Evolutionary conservation across 2,797 vertebrate species (phyloP), one percentile per base, ranked within the genome.

Genomic region (Botia almorhae): DNA sequence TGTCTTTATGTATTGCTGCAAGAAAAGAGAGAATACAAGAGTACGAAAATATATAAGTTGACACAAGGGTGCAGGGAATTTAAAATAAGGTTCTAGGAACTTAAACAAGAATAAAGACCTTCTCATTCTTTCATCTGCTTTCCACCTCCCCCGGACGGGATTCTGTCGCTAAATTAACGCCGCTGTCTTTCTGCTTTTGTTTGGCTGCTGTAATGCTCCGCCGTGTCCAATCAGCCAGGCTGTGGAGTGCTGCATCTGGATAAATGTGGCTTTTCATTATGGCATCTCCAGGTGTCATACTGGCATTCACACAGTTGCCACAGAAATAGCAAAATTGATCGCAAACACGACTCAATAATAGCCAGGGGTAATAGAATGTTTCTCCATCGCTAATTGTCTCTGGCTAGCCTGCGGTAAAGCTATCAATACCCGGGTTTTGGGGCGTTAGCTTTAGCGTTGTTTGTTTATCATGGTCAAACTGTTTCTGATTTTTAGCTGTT

Each of bases 221-320:
- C 76, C 78, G 12, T 76, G 80, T 81, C 81, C 82, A 81, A 85
- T 84, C 84, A 81, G 29, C 63, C 71, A 7, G 74, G 50, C 53
- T 23, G 74, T 26, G 63, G 51, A 64, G 78, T 63, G 81, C 78
- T 63, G 83, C 84, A 84, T 75, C 75, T 64, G 68, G 73, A 82
- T 75, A 82, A 77, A 85, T 85, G 65, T 29, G 74, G 79, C 83
- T 87, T 82, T 87, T 85, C 83, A 81, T 83, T 87, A 51, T 64
- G 73, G 64, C 48, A 53, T 82, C 78, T 84, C 75, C 83, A 84
- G 83, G 85, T 82, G 83, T 82, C 81, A 77, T 75, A 82, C 76
- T 69, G 21, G 50, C 64, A 76, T 79, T 85, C 75, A 81, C 71
- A 60, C 69, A 10, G 36, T 65, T 70, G 70, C 72, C 56, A 69